Base-by-base conservation (phyloP, 1,140 invertebrate genomes). In the Drosophila sechellia region DNA sequence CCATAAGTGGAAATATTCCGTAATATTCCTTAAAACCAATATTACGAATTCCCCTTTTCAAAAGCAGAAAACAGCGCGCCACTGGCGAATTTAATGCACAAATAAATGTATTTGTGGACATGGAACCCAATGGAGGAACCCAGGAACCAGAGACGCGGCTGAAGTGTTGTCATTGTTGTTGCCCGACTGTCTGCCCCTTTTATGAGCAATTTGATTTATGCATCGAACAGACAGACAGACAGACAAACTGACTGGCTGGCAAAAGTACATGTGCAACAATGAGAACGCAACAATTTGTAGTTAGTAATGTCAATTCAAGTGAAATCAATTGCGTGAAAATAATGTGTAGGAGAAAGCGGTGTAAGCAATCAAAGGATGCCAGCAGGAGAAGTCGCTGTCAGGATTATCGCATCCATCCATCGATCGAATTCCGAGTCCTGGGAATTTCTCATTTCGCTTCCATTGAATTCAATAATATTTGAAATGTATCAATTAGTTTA, bases 171-270 rank as follows among this genome's bases (percentile, higher is more conserved):
- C 53, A 46, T 55, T 50, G 37, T 40, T 54, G 66, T 15, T 56
- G 45, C 20, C 43, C 46, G 43, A 43, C 35, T 61, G 77, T 65
- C 70, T 70, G 49, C 48, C 49, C 49, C 56, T 69, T 83, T 78
- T 77, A 59, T 83, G 69, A 64, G 61, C 61, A 63, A 59, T 81
- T 81, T 68, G 61, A 73, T 60, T 77, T 77, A 81, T 64, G 66
- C 73, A 81, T 45, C 45, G 17, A 59, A 31, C 57, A 48, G 34
- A 53, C 56, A 45, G 17, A 31, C 57, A 48, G 34, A 53, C 56
- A 45, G 17, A 25, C 40, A 35, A n/a, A 35, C 42, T 45, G 20
- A 39, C 20, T 17, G 45, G 40, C 46, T 50, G 61, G 53, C 61
- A 58, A 70, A 58, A 70, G 31, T 31, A 31, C 31, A 50, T 56